Evolutionary conservation across 2,888 invertebrate species (phyloP), one percentile per base, ranked within the genome.

Genomic region (Prosapia bicincta): DNA sequence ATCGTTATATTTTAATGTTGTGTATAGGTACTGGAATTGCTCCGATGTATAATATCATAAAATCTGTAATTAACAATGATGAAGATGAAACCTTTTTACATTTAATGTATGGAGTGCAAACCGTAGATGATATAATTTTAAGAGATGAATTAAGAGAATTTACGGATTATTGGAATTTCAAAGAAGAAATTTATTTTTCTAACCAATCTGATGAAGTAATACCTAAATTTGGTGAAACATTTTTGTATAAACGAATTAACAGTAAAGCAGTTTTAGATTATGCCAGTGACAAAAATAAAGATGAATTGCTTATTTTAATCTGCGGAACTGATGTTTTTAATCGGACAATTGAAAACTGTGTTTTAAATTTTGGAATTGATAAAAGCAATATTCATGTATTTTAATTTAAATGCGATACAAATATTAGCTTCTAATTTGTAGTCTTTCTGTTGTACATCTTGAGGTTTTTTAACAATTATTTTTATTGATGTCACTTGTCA

Each of bases 11-110:
- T 25, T 68, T 73, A 43, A 68, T 73, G 73, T 23, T 73, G 10
- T 73, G 73, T 68, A 24, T 73, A 24, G 73, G 73, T 3, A 68
- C 73, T 43, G 73, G 73, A 38, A 26, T 73, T 15, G 73, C 68
- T 30, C 73, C 73, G 20, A 73, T 73, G 73, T 43, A 68, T 30
- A 26, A 66, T 25, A 32, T 72, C 26, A 24, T 28, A 25, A 30
- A 67, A 15, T 68, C 15, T 20, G 43, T 73, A n/a, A 3, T 73
- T 20, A 69, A 32, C 43, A 43, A 73, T 43, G 68, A 73, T 24
- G 24, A n/a, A n/a, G 73, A 73, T 54, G 73, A 73, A 26, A 73
- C 73, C 25, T 23, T 68, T 26, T 1, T 73, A 26, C 73, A 73
- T 25, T 68, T 73, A 20, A 68, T 68, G 25, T 73, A 68, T 69